These are phyloP conservation scores for Neosilurus hyrtlii DNA, from an alignment of 2,797 vertebrate species.

Conservation along the genomic window DNA sequence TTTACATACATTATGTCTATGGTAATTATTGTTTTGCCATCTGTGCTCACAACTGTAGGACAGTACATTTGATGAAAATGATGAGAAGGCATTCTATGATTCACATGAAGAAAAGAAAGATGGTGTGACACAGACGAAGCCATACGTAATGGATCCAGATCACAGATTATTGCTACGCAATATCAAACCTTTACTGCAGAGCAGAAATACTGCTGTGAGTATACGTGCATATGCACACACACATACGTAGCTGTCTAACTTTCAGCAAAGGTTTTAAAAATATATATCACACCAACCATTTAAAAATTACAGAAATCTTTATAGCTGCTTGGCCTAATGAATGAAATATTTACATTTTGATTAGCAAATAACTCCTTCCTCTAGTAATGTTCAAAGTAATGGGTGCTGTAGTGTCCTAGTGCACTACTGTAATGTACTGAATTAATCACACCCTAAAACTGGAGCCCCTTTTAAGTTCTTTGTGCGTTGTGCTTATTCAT, in stretches of 20 bases:
- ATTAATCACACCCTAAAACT: too few relatives aligned
- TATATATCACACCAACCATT: too few relatives aligned
- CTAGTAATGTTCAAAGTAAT: too few relatives aligned
- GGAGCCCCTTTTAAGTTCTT: too few relatives aligned
- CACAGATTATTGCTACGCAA: conserved; percentile 90
- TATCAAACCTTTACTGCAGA: conserved; percentile 93
- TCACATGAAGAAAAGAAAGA: conserved; percentile 84
- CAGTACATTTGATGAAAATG: conserved; percentile 75
- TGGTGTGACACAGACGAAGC: conserved; percentile 56
- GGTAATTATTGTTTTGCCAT: not conserved
- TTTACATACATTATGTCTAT: not conserved
- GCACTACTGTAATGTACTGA: too few relatives aligned
- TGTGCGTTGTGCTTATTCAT: too few relatives aligned
- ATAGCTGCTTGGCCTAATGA: too few relatives aligned
- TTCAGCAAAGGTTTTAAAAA: too few relatives aligned
- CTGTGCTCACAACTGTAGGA: conserved; percentile 66
- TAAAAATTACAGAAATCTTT: too few relatives aligned
- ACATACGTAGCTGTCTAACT: not conserved
- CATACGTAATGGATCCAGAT: conserved; percentile 91
- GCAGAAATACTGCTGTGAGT: conserved; percentile 94
- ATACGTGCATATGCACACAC: not conserved
- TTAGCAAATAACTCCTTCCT: too few relatives aligned
- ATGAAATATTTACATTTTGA: too few relatives aligned
- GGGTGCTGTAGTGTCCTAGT: too few relatives aligned
- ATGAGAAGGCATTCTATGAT: conserved; percentile 84